Conservation (phyloP, 2,888 invertebrate genomes). For the Watsonalla cultraria region DNA sequence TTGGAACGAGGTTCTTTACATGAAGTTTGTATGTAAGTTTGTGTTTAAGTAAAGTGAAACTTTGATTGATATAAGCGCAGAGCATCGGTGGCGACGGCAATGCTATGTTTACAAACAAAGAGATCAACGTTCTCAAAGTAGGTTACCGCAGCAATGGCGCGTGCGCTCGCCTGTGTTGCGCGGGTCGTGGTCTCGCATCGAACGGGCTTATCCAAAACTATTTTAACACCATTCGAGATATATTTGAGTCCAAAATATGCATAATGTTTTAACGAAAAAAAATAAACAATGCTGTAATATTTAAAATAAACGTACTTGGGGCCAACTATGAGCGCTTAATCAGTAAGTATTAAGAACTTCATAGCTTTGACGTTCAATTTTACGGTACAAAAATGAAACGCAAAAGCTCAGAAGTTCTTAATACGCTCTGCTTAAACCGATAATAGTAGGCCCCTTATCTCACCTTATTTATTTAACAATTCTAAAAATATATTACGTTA, state of each 20-base stretch:
- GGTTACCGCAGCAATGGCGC: conserved; percentile 59
- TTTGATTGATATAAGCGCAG: conserved; percentile 15
- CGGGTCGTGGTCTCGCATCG: conserved; percentile 63
- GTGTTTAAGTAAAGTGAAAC: not conserved
- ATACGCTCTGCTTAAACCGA: no score
- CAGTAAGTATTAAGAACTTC: no score
- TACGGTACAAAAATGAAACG: no score
- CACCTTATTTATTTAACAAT: no score
- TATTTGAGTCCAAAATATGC: not conserved
- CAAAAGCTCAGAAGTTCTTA: no score
- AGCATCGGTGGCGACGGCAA: conserved; percentile 41
- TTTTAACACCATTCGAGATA: not conserved
- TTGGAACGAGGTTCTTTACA: no score
- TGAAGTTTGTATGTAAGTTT: not conserved
- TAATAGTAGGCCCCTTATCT: no score
- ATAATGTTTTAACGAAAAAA: not conserved
- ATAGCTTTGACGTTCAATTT: no score
- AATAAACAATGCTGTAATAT: no score
- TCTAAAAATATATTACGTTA: no score
- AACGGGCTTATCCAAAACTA: conserved; percentile 14
- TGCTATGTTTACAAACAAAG: conserved; percentile 78
- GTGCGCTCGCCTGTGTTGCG: conserved; percentile 51
- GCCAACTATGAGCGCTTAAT: no score
- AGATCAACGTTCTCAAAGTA: conserved; percentile 77
- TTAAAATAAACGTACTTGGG: no score